Conservation (phyloP, 1,140 invertebrate genomes). For the Calliphora vicina region DNA sequence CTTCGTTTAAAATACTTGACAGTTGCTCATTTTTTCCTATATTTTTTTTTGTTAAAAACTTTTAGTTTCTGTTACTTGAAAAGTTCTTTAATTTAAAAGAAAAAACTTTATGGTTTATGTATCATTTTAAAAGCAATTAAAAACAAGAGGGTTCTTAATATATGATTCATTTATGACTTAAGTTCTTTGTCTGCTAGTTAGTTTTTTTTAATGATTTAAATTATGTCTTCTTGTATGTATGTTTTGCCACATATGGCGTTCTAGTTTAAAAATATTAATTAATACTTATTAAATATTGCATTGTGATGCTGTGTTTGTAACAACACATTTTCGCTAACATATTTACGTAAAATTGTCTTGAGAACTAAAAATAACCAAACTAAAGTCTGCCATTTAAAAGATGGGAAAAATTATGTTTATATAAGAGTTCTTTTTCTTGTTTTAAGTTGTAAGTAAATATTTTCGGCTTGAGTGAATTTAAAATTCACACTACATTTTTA, state of each 20-base stretch:
- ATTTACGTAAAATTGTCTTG: neutral
- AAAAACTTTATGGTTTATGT: neutral
- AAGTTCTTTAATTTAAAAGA: neutral
- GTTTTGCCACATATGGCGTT: neutral
- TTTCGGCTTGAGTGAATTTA: too few relatives aligned
- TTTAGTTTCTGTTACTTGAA: neutral
- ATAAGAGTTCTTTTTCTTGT: too few relatives aligned
- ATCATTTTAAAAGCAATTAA: neutral
- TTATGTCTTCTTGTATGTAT: neutral
- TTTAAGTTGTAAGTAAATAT: too few relatives aligned
- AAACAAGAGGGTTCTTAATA: neutral
- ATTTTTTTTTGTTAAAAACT: neutral
- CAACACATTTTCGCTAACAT: neutral
- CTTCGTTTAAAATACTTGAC: neutral
- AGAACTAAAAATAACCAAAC: neutral
- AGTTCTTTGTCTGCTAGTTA: neutral
- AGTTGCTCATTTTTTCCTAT: neutral
- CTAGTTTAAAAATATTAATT: conserved; percentile 5
- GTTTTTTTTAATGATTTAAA: neutral
- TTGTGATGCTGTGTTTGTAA: neutral
- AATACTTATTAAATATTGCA: neutral
- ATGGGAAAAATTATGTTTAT: too few relatives aligned
- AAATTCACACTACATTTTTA: too few relatives aligned
- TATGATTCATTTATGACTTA: neutral
- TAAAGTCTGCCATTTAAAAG: too few relatives aligned